Evolutionary conservation across 2,113 vertebrate species (phyloP).

Genomic region (Ammodramus savannarum): DNA sequence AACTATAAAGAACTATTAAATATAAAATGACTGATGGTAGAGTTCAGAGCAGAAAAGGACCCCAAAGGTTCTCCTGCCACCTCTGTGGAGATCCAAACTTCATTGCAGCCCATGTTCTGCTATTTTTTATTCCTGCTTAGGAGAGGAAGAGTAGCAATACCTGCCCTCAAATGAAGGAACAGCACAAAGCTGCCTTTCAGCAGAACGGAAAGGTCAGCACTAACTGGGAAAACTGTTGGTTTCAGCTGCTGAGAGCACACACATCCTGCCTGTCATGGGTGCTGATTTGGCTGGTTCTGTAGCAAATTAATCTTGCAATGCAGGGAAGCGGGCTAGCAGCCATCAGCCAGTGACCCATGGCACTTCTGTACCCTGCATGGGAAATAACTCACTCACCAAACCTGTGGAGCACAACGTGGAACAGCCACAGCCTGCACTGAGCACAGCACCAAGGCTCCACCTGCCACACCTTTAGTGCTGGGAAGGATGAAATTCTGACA

Average conservation of each 20-base stretch:
- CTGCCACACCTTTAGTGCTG: fast-evolving
- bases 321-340: background rate
- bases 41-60: background rate
- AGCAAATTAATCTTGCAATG: background rate
- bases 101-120: background rate
- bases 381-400: background rate
- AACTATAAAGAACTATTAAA: background rate
- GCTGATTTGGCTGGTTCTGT: background rate
- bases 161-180: background rate
- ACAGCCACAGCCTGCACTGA: background rate
- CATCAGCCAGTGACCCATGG: background rate
- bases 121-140: background rate
- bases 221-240: background rate
- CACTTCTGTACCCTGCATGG: background rate
- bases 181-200: background rate
- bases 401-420: background rate
- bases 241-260: background rate
- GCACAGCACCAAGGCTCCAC: background rate
- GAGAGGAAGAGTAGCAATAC: background rate
- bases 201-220: background rate
- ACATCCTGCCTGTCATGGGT: background rate
- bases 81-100: background rate
- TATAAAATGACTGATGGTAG: background rate
- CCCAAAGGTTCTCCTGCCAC: background rate
- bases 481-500: no score